phyloP scores from a whole-genome alignment of 92 coral and sea anemone species.

The Paragorgia papillata region DNA sequence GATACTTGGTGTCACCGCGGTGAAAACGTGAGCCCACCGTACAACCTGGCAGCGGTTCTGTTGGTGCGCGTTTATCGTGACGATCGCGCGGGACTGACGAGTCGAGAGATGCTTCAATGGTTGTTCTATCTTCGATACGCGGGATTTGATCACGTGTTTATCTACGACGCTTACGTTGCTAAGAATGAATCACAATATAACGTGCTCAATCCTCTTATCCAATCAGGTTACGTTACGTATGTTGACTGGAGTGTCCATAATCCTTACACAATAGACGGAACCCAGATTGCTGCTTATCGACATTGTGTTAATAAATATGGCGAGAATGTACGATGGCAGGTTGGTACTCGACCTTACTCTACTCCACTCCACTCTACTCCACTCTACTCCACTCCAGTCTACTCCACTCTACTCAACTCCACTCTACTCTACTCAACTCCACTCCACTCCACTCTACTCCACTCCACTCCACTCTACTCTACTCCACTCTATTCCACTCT shows the following conservation, averaged over 20 bases:
- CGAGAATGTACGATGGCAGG: constrained; percentile 10
- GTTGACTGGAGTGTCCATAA: constrained; percentile 62
- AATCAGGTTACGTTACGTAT: constrained; percentile 63
- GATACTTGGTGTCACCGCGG: constrained; percentile 62
- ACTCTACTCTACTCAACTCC: constrained; percentile 16
- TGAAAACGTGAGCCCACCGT: constrained; percentile 47
- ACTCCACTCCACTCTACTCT: constrained; percentile 11
- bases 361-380: constrained; percentile 18
- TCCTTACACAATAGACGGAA: constrained; percentile 55
- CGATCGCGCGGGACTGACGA: constrained; percentile 55
- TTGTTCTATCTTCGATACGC: constrained; percentile 62
- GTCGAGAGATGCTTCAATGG: constrained; percentile 69
- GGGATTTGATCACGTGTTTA: constrained; percentile 67
- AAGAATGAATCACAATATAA: constrained; percentile 63
- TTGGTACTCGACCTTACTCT: background rate
- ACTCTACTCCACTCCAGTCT: constrained; percentile 4
- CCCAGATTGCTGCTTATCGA: constrained; percentile 64
- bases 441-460: constrained; percentile 4
- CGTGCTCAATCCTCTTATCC: constrained; percentile 53
- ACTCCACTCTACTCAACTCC: background rate
- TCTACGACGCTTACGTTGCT: constrained; percentile 65
- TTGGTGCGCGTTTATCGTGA: constrained; percentile 47
- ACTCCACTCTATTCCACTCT: constrained; percentile 4
- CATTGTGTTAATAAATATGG: constrained; percentile 34
- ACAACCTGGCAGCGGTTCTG: constrained; percentile 55